phyloP scores from a whole-genome alignment of 1,140 invertebrate species.

The Bombus balteatus region DNA sequence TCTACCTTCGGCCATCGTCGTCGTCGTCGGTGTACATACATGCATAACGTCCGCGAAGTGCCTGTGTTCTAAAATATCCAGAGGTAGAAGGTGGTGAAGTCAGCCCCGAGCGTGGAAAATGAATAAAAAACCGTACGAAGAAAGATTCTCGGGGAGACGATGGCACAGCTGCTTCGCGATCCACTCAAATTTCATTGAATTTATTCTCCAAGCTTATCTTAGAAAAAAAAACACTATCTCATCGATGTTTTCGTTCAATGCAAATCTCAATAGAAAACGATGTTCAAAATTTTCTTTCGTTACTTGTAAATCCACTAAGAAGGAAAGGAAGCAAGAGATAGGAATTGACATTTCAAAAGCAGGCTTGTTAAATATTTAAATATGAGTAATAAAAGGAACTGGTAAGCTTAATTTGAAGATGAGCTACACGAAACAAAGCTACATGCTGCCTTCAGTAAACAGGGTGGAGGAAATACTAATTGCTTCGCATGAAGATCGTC shows the following conservation, averaged over 20 bases:
- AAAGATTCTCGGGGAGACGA: slow-evolving; percentile 17
- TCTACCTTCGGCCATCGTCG: slow-evolving; percentile 37
- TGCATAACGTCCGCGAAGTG: slow-evolving; percentile 43
- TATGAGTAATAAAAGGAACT: neutral
- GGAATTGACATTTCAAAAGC: neutral
- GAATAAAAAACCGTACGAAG: slow-evolving; percentile 22
- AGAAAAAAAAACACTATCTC: neutral
- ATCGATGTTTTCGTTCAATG: neutral
- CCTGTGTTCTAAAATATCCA: slow-evolving; percentile 16
- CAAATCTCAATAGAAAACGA: neutral
- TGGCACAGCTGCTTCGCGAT: slow-evolving; percentile 24
- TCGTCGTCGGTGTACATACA: slow-evolving; percentile 27
- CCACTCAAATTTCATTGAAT: slow-evolving; percentile 43
- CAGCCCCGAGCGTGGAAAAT: slow-evolving; percentile 1
- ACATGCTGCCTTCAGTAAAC: neutral
- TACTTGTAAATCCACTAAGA: neutral
- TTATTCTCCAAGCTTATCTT: slow-evolving; percentile 8
- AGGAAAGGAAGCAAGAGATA: neutral
- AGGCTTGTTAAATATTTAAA: neutral
- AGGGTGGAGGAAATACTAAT: slow-evolving; percentile 11
- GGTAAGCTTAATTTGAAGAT: neutral
- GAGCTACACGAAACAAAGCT: neutral
- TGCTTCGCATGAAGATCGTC: neutral
- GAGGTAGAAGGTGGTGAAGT: slow-evolving; percentile 26
- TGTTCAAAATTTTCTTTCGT: neutral